Evolutionary conservation across 1,140 invertebrate species (phyloP), one percentile per base, ranked within the genome.

Genomic region (Drosophila bipectinata): DNA sequence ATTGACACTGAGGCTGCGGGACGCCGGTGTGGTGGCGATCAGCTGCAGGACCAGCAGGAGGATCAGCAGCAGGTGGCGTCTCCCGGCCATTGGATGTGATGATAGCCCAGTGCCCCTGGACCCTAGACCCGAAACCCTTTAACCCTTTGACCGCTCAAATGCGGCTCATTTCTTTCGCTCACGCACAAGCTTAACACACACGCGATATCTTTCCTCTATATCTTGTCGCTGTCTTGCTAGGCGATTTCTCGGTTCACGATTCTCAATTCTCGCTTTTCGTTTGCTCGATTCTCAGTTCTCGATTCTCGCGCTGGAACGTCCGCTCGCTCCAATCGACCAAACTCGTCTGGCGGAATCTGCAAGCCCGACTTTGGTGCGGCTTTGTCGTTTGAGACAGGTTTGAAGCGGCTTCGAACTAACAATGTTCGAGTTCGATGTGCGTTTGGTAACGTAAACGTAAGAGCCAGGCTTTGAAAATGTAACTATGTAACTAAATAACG

Each of bases 381-480:
- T 64, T 61, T 48, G 73, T 66, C 74, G 82, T 87, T 85, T 85
- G 74, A 87, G 82, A 32, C 78, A 67, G 48, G 82, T 85, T 85
- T 78, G 79, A 83, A 39, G 60, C 45, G 49, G 45, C 32, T 39
- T 45, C 53, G 34, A 83, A 61, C 75, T 67, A 72, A 57, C 73
- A 75, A 80, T 56, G 58, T 53, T 56, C 26, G 66, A 69, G 66
- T 69, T 69, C 63, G 63, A 69, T 12, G 55, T 45, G 69, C 72
- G 54, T 77, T 52, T 60, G 49, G 15, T 52, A 32, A n/a, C 39
- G 14, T 15, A 15, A 14, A 6, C 10, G 39, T 58, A 26, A 28
- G 30, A 59, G 49, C 34, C 34, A 37, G 34, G 12, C 34, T 15
- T 15, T 15, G 14, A 44, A 14, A 44, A 7, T 15, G 41, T 44